Evolutionary conservation across 2,888 invertebrate genomes (phyloP).

Genomic region (Troides oblongomaculatus): DNA sequence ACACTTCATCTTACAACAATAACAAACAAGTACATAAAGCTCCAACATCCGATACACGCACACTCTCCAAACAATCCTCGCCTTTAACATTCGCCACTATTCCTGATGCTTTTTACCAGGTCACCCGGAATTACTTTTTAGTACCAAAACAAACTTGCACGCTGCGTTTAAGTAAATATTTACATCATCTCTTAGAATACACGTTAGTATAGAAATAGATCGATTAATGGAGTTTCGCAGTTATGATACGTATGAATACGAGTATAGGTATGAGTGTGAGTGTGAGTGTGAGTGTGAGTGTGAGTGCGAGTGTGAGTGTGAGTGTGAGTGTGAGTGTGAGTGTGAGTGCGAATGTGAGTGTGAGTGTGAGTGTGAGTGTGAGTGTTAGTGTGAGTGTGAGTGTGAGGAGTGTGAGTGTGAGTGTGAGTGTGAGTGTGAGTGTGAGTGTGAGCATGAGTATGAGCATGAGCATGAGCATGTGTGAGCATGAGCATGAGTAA

Average conservation of each 20-base stretch:
- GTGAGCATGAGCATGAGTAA: too few relatives aligned
- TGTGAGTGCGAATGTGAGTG: neutral
- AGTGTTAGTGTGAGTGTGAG: too few relatives aligned
- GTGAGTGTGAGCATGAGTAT: too few relatives aligned
- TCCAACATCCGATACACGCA: neutral
- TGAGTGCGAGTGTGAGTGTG: too few relatives aligned
- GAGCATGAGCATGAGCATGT: too few relatives aligned
- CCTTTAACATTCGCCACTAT: slow-evolving; percentile 13
- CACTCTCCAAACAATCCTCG: neutral
- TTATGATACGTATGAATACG: neutral
- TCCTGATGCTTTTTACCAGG: slow-evolving; percentile 16
- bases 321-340: too few relatives aligned
- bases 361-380: too few relatives aligned
- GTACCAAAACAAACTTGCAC: slow-evolving; percentile 17
- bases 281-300: too few relatives aligned
- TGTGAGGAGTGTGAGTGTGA: neutral
- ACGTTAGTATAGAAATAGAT: neutral
- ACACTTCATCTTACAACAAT: neutral
- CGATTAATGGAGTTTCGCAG: neutral
- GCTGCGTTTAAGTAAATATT: slow-evolving; percentile 19
- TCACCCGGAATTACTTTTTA: slow-evolving; percentile 14
- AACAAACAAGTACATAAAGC: slow-evolving; percentile 3
- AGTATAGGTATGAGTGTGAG: too few relatives aligned
- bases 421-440: neutral
- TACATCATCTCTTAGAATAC: neutral